Percentiles rank a stretch among this genome's conserved stretches.
Evolutionary conservation across 1,140 invertebrate genomes (phyloP).

Genomic region (Papilio xuthus): DNA sequence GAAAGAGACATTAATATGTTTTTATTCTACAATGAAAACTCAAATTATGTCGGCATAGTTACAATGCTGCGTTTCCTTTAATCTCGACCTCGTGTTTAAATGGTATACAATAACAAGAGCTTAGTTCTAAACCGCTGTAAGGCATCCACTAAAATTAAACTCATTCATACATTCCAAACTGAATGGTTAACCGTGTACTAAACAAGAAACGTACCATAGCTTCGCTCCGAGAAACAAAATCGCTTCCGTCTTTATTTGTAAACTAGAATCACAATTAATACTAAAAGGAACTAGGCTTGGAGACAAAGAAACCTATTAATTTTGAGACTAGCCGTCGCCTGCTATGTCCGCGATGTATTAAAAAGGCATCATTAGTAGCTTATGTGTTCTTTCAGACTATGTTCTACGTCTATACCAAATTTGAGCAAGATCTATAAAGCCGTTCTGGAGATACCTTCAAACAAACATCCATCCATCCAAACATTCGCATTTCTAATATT

Average conservation of each 20-base stretch:
- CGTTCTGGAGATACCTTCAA: too few relatives aligned
- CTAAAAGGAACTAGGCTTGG: background rate
- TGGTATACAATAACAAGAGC: slow-evolving; percentile 2
- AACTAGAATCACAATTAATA: background rate
- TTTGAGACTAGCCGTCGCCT: too few relatives aligned
- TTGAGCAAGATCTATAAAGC: too few relatives aligned
- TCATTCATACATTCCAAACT: slow-evolving; percentile 24
- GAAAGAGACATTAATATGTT: background rate
- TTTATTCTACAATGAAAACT: too few relatives aligned
- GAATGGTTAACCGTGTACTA: background rate
- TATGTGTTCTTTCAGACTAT: too few relatives aligned
- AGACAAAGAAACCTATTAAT: too few relatives aligned
- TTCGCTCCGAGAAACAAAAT: background rate
- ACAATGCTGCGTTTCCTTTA: background rate
- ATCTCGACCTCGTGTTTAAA: slow-evolving; percentile 3
- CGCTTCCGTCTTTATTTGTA: background rate
- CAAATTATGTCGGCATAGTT: background rate
- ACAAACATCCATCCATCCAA: too few relatives aligned
- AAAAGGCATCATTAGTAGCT: too few relatives aligned
- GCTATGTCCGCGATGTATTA: too few relatives aligned
- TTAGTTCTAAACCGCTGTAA: background rate
- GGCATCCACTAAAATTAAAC: slow-evolving; percentile 16
- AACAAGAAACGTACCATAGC: background rate
- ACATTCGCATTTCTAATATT: too few relatives aligned
- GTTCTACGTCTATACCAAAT: too few relatives aligned